phyloP scores from a whole-genome alignment of 2,888 invertebrate species.

The Aproaerema taeniolella region DNA sequence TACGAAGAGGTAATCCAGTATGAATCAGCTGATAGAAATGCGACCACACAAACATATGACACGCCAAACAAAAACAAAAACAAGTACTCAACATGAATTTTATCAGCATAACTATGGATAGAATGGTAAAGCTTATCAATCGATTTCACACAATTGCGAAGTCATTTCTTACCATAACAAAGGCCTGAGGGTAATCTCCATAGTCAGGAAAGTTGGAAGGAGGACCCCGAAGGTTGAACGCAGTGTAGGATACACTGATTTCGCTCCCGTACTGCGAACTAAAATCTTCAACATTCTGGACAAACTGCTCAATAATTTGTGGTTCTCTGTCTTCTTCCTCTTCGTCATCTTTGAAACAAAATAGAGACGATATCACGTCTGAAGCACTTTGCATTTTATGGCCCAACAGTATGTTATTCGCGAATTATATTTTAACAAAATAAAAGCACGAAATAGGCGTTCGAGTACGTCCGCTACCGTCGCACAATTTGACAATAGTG shows the following conservation, averaged over 20 bases:
- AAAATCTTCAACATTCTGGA: conserved; percentile 86
- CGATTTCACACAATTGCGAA: too few relatives aligned
- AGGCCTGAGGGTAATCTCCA: conserved; percentile 94
- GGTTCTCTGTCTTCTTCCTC: conserved; percentile 46
- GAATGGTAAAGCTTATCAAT: too few relatives aligned
- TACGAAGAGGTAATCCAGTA: too few relatives aligned
- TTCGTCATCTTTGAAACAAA: conserved; percentile 57
- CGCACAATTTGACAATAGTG: neutral
- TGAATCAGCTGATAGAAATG: neutral
- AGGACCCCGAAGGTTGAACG: conserved; percentile 89
- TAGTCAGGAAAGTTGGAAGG: conserved; percentile 92
- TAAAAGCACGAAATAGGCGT: neutral
- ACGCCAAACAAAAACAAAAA: conserved; percentile 7
- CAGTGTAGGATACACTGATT: conserved; percentile 92
- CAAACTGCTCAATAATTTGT: conserved; percentile 84
- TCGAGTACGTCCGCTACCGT: too few relatives aligned
- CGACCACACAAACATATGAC: neutral
- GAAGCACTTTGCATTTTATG: conserved; percentile 59
- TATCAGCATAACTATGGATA: too few relatives aligned
- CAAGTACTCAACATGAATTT: neutral
- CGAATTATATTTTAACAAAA: neutral
- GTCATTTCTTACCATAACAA: conserved; percentile 90
- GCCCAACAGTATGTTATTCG: neutral
- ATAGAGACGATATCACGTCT: conserved; percentile 60
- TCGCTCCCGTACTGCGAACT: conserved; percentile 95